Base-by-base conservation (phyloP, 2,797 vertebrate genomes). In the Amblyopsis hoosieri region DNA sequence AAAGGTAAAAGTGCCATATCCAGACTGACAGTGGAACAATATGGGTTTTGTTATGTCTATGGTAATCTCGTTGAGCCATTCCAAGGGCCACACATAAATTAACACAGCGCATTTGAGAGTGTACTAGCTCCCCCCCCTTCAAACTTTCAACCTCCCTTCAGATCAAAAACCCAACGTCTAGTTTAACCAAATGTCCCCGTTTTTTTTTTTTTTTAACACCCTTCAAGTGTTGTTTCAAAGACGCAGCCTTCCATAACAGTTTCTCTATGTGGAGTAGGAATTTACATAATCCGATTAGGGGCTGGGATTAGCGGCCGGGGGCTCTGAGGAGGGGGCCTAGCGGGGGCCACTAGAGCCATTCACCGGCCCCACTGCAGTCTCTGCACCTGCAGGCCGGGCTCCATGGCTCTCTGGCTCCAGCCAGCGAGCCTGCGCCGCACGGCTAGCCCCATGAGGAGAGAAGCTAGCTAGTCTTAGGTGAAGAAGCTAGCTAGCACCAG, bases 281-380 rank as follows among this genome's bases (percentile, higher is more conserved):
- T 99, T 98, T 97, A 92, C 97, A 99, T 99, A 99, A 99, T 98
- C 96, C 93, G 96, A 98, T 99, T 99, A 94, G 74, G 94, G 72
- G 77, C 66, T 72, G 79, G 94, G 96, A 97, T 98, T 97, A 97
- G 90, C 91, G 87, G 69, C 1, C 17, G 85, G 81, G 83, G 90
- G 92, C 91, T 90, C 85, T 91, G 93, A 94, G 93, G 95, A 94
- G 83, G 88, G 93, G 88, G 90, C 93, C 89, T 87, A 86, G 93
- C 93, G 95, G 94, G 94, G 94, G 91, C 86, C 91, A 94, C 91
- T 88, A 89, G 92, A 92, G 90, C 92, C 95, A 97, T 97, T 97
- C 96, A 97, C 96, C 89, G 92, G 91, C 90, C 89, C 92, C 80
- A 91, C 90, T 76, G 82, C 93, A 93, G 93, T 64, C 67, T 88